Evolutionary conservation across 2,797 vertebrate genomes (phyloP).

Genomic region (Ambastaia sidthimunki): DNA sequence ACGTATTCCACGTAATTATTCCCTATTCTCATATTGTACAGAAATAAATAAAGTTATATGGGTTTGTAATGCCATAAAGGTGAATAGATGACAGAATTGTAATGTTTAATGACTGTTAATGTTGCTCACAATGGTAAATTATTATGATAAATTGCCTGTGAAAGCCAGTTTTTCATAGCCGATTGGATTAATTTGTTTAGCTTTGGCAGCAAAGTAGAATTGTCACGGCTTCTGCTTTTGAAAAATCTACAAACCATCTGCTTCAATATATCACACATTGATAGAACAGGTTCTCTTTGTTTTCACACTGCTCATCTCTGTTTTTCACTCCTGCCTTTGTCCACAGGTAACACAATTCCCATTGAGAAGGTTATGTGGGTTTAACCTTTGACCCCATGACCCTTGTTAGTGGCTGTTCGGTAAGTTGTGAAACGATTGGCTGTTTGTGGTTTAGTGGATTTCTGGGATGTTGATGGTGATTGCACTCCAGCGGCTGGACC

Average conservation of each 20-base stretch:
- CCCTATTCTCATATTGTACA: too few relatives aligned
- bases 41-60: neutral
- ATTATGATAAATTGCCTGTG: neutral
- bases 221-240: constrained; percentile 4
- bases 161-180: neutral
- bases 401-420: constrained; percentile 72
- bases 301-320: constrained; percentile 7
- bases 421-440: constrained; percentile 67
- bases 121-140: neutral
- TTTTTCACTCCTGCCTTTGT: constrained; percentile 36
- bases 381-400: constrained; percentile 77
- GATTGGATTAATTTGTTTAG: constrained; percentile 20
- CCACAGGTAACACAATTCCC: constrained; percentile 75
- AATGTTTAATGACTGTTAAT: neutral
- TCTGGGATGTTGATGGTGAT: constrained; percentile 46
- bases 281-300: neutral
- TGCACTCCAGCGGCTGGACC: constrained; percentile 1
- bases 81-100: neutral
- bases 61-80: neutral
- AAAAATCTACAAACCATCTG: constrained; percentile 12
- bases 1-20: too few relatives aligned
- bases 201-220: neutral
- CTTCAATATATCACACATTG: constrained; percentile 19
- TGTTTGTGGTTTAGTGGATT: constrained; percentile 61
- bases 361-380: constrained; percentile 77